A percentile compares a stretch with the other conserved stretches of the same genome.
phyloP scores from a whole-genome alignment of 2,113 vertebrate genomes.

The Pelvicachromis taeniatus region DNA sequence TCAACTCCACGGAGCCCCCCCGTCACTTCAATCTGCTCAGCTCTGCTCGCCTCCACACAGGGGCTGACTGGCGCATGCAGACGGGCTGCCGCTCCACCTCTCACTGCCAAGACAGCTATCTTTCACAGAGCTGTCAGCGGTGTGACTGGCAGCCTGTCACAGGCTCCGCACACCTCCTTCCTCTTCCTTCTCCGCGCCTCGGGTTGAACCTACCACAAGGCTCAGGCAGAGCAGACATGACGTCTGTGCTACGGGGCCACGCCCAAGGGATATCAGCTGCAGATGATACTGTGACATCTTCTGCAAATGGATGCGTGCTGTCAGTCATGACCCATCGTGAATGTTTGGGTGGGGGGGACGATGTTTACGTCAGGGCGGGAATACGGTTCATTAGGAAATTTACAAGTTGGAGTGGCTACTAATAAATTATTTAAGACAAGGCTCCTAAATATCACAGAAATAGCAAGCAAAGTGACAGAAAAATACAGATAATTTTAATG shows the following conservation, averaged over 20 bases:
- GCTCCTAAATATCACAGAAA: neutral
- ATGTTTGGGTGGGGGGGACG: slow-evolving; percentile 21
- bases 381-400: slow-evolving; percentile 20
- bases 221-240: slow-evolving; percentile 67
- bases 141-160: slow-evolving; percentile 78
- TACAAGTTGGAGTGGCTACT: neutral
- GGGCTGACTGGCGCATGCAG: slow-evolving; percentile 73
- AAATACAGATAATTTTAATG: neutral
- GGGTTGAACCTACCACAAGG: slow-evolving; percentile 69
- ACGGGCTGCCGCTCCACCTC: slow-evolving; percentile 60
- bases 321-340: slow-evolving; percentile 69
- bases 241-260: slow-evolving; percentile 72
- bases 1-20: slow-evolving; percentile 76
- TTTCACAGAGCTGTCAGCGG: slow-evolving; percentile 81
- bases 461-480: neutral
- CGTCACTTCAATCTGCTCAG: slow-evolving; percentile 79
- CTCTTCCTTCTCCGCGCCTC: slow-evolving; percentile 67
- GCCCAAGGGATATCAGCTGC: slow-evolving; percentile 65
- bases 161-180: slow-evolving; percentile 72
- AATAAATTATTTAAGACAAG: neutral
- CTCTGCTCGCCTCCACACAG: slow-evolving; percentile 68
- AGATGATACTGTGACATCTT: slow-evolving; percentile 71
- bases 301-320: slow-evolving; percentile 66
- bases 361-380: slow-evolving; percentile 34
- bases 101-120: slow-evolving; percentile 77